A percentile compares a stretch with the other conserved stretches of the same genome.
These are phyloP conservation scores for Rhinogobio ventralis DNA, from an alignment of 2,797 vertebrate genomes.

Conservation along the genomic window DNA sequence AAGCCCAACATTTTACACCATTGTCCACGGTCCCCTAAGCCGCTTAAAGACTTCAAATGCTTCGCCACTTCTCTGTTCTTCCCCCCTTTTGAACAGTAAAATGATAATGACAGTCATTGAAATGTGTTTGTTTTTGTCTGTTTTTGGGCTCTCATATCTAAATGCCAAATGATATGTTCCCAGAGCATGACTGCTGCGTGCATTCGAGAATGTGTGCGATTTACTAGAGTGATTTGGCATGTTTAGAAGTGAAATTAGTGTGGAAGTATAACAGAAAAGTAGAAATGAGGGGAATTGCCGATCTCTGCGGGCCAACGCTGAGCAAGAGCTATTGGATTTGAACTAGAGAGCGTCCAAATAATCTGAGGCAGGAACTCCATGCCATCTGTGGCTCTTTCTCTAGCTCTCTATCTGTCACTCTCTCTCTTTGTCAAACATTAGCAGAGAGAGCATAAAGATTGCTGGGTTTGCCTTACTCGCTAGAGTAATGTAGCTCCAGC, in stretches of 20 bases:
- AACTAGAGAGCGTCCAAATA: constrained; percentile 25
- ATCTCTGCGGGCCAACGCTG: neutral
- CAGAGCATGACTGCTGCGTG: constrained; percentile 39
- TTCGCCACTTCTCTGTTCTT: constrained; percentile 54
- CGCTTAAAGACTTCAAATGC: constrained; percentile 60
- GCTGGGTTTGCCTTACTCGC: constrained; percentile 17
- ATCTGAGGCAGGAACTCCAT: constrained; percentile 33
- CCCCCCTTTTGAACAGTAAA: constrained; percentile 49
- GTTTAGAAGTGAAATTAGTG: constrained; percentile 36
- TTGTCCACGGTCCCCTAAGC: constrained; percentile 56
- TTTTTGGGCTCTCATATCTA: constrained; percentile 32
- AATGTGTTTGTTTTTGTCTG: constrained; percentile 50
- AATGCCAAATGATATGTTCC: constrained; percentile 48
- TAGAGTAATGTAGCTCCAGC: constrained; percentile 35
- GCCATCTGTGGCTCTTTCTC: constrained; percentile 45
- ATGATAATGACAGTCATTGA: constrained; percentile 61
- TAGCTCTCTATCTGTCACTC: constrained; percentile 28
- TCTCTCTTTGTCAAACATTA: constrained; percentile 28
- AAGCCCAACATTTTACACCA: constrained; percentile 53
- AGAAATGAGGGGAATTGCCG: constrained; percentile 13
- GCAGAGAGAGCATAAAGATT: constrained; percentile 34
- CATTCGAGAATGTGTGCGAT: constrained; percentile 28
- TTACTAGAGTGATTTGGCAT: constrained; percentile 44
- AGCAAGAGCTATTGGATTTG: constrained; percentile 16
- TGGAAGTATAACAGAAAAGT: constrained; percentile 26